phyloP scores from a whole-genome alignment of 2,113 vertebrate genomes.

The Aptenodytes patagonicus region DNA sequence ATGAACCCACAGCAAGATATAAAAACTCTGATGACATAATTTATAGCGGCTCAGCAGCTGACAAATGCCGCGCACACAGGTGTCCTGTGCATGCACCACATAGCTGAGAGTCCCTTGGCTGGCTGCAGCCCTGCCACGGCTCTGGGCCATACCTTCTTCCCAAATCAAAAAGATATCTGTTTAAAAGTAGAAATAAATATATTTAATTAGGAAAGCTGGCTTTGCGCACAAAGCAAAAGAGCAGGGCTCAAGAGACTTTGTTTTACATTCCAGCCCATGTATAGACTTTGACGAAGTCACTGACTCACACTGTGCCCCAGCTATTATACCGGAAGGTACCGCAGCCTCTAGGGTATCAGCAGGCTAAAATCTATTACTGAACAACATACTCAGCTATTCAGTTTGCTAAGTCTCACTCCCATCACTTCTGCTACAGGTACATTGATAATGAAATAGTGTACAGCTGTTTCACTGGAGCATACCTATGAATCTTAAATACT shows the following conservation, averaged over 20 bases:
- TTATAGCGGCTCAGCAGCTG: background rate
- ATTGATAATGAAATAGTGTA: background rate
- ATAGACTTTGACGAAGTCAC: background rate
- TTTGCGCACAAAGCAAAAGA: background rate
- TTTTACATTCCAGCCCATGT: background rate
- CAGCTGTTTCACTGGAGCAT: background rate
- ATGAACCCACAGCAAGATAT: background rate
- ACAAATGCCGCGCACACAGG: fast-evolving
- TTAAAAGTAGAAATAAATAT: background rate
- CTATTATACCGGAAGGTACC: background rate
- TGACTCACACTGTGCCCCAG: background rate
- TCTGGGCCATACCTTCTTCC: background rate
- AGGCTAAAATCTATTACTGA: background rate
- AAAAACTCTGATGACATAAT: background rate
- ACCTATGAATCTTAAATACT: background rate
- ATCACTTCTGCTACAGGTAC: background rate
- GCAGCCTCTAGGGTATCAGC: background rate
- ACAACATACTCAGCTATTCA: background rate
- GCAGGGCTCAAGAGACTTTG: background rate
- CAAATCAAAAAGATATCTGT: background rate
- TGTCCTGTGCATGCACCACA: background rate
- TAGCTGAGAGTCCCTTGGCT: background rate
- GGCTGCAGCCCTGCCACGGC: background rate
- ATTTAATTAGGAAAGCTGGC: background rate
- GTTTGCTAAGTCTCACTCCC: background rate